phyloP scores from a whole-genome alignment of 2,888 invertebrate genomes.

The Ametastegia equiseti region DNA sequence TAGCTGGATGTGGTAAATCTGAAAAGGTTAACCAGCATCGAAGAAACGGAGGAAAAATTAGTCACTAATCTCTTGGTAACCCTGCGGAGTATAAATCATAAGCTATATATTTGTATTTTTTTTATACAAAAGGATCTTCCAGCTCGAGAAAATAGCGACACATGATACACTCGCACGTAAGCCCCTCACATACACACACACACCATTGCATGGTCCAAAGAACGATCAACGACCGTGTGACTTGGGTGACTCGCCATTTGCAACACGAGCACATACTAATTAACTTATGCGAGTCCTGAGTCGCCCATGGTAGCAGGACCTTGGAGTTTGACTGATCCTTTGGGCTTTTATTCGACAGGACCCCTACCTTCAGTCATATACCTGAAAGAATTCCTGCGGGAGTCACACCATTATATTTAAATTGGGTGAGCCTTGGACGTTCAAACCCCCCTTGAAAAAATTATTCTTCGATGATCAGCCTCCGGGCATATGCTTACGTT shows the following conservation, averaged over 20 bases:
- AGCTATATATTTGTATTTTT: neutral
- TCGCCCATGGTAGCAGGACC: neutral
- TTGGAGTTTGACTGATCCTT: neutral
- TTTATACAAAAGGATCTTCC: neutral
- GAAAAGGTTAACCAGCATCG: neutral
- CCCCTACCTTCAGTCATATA: conserved; percentile 48
- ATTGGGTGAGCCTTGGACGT: conserved; percentile 53
- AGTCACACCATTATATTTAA: conserved; percentile 69
- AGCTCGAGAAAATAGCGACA: neutral
- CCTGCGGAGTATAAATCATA: neutral
- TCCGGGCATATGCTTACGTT: too few species aligned
- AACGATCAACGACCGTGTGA: neutral
- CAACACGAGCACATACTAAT: too few species aligned
- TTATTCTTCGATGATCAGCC: neutral
- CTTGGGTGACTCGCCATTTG: conserved; percentile 1
- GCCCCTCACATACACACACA: neutral
- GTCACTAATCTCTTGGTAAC: conserved; percentile 5
- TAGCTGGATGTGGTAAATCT: neutral
- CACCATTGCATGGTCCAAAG: too few species aligned
- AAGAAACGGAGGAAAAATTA: neutral
- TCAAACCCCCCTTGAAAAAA: neutral
- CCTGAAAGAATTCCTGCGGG: conserved; percentile 59
- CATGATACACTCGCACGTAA: neutral
- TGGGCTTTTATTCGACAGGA: neutral
- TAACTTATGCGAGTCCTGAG: neutral